Conservation (phyloP, 2,888 invertebrate species). For the Oscheius sp. region DNA sequence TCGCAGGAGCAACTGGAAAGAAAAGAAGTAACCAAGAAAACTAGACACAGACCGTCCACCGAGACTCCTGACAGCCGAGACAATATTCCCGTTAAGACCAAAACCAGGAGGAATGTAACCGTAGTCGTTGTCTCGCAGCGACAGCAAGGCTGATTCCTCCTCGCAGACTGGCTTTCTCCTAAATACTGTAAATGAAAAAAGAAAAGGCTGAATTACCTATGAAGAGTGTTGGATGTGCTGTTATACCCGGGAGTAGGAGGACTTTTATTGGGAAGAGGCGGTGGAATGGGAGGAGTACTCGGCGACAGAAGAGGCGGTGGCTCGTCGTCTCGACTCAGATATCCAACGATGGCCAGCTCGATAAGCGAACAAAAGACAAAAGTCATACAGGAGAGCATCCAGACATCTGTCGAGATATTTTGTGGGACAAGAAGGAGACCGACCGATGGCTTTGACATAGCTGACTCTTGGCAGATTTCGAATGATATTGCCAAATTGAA, state of each 20-base stretch:
- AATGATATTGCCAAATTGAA: conserved; percentile 73
- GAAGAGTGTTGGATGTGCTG: conserved; percentile 21
- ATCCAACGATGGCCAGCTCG: conserved; percentile 72
- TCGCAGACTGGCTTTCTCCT: conserved; percentile 45
- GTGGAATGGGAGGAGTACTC: neutral
- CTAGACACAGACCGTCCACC: conserved; percentile 31
- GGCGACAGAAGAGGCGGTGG: neutral
- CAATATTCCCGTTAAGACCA: conserved; percentile 57
- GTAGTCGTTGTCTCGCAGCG: conserved; percentile 69
- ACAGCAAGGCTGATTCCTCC: conserved; percentile 56
- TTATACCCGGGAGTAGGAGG: conserved; percentile 31
- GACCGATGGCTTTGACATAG: conserved; percentile 66
- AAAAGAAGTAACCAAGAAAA: neutral
- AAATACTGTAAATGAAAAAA: neutral
- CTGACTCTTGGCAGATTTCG: conserved; percentile 72
- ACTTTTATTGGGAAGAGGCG: conserved; percentile 24
- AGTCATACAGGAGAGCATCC: conserved; percentile 73
- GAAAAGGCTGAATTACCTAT: conserved; percentile 5
- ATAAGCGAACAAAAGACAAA: conserved; percentile 72
- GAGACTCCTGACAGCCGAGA: conserved; percentile 25
- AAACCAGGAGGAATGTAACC: conserved; percentile 73
- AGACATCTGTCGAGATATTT: conserved; percentile 55
- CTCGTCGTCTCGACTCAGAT: conserved; percentile 67
- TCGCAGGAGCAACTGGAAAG: conserved; percentile 50
- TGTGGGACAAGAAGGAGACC: neutral